Evolutionary conservation across 2,113 vertebrate genomes (phyloP).

Genomic region (Platycercus adscitus): DNA sequence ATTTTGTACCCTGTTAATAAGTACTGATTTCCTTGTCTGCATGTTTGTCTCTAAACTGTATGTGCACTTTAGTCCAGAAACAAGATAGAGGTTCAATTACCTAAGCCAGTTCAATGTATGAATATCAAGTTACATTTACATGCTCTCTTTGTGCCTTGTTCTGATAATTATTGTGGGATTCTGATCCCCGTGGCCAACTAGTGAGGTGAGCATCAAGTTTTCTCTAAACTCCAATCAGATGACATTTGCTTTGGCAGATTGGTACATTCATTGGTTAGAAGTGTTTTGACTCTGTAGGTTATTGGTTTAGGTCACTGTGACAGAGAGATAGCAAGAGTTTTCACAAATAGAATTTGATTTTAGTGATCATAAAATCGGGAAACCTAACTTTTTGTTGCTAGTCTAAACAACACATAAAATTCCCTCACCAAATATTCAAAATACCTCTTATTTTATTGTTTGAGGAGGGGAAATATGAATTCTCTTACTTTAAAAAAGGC

Average conservation of each 20-base stretch:
- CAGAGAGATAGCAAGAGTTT: neutral
- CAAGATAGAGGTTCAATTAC: neutral
- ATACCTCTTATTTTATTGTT: neutral
- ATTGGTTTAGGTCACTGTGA: neutral
- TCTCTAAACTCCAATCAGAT: neutral
- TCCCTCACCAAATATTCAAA: neutral
- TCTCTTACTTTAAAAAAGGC: neutral
- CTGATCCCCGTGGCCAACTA: fast-evolving
- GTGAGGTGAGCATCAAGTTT: neutral
- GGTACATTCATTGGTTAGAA: neutral
- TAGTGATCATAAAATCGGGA: neutral
- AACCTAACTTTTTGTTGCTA: neutral
- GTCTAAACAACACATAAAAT: neutral
- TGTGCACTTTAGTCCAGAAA: neutral
- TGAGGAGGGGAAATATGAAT: neutral
- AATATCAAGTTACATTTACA: neutral
- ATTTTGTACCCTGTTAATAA: neutral
- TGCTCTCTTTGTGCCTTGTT: neutral
- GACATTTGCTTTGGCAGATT: neutral
- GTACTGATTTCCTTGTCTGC: neutral
- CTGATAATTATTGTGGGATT: neutral
- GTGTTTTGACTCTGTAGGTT: neutral
- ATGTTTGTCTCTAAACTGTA: neutral
- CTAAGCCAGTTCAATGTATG: neutral
- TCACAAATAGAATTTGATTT: neutral